Percentiles rank a stretch among this genome's conserved stretches.
These are phyloP conservation scores for Heterochromis multidens DNA, from an alignment of 2,113 vertebrate species.

Conservation along the genomic window DNA sequence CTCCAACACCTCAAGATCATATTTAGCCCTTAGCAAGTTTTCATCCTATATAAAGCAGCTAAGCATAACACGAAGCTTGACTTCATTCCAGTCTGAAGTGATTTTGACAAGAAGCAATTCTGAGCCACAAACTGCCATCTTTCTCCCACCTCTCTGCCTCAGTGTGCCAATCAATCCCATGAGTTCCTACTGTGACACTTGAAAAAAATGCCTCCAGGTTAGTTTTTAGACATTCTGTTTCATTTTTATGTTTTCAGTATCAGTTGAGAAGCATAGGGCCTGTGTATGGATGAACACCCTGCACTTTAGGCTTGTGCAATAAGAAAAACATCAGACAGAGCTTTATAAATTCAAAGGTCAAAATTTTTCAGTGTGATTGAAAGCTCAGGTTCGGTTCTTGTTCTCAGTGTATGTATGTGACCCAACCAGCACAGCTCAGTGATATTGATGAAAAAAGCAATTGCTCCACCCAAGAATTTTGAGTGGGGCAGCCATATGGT, in stretches of 20 bases:
- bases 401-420: not conserved
- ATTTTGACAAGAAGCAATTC: not conserved
- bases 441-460: slow-evolving; percentile 3
- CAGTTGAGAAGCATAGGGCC: not conserved
- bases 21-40: not conserved
- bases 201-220: slow-evolving; percentile 17
- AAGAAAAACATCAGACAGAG: not conserved
- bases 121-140: not conserved
- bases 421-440: not conserved
- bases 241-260: not conserved
- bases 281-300: not conserved
- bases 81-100: not conserved
- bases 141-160: not conserved
- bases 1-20: not conserved
- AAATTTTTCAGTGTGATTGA: not conserved
- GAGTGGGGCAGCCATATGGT: slow-evolving; percentile 42
- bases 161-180: not conserved
- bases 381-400: not conserved
- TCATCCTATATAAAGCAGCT: not conserved
- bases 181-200: not conserved
- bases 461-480: not conserved
- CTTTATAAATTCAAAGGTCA: not conserved
- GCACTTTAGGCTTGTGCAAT: not conserved
- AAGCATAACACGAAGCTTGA: not conserved
- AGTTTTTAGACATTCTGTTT: not conserved